These are phyloP conservation scores for Scolopax rusticola DNA, from an alignment of 2,797 vertebrate genomes.

Conservation along the genomic window DNA sequence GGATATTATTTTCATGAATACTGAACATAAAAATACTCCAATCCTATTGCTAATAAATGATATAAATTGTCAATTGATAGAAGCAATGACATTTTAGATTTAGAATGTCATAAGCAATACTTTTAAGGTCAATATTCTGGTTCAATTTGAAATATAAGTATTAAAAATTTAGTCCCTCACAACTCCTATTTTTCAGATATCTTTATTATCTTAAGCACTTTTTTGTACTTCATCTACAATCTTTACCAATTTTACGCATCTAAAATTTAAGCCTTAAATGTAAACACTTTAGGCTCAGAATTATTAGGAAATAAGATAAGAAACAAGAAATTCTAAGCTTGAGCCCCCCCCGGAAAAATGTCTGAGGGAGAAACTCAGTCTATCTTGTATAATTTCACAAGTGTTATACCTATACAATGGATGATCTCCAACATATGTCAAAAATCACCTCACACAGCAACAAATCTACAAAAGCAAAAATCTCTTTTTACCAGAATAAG, in stretches of 20 bases:
- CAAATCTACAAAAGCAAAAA: background rate
- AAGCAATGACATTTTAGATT: background rate
- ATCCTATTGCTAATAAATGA: background rate
- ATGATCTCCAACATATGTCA: fast-evolving
- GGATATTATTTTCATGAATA: background rate
- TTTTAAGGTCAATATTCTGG: background rate
- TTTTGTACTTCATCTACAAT: background rate
- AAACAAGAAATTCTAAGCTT: background rate
- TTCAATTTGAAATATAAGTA: background rate
- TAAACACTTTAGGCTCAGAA: background rate
- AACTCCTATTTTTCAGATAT: background rate
- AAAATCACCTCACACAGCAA: background rate
- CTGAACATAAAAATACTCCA: background rate
- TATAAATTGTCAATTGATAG: background rate
- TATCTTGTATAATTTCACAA: background rate
- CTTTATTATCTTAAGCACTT: background rate
- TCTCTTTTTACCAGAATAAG: background rate
- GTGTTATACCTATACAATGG: background rate
- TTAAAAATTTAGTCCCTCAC: background rate
- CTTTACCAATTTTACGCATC: background rate
- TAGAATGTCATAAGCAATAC: background rate
- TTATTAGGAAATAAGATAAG: background rate
- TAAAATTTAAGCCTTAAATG: background rate
- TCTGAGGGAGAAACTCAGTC: background rate
- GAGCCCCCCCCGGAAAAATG: fast-evolving